A percentile compares a stretch with the other conserved stretches of the same genome.
phyloP scores from a whole-genome alignment of 2,888 invertebrate genomes.

The Anoncus sp. region DNA sequence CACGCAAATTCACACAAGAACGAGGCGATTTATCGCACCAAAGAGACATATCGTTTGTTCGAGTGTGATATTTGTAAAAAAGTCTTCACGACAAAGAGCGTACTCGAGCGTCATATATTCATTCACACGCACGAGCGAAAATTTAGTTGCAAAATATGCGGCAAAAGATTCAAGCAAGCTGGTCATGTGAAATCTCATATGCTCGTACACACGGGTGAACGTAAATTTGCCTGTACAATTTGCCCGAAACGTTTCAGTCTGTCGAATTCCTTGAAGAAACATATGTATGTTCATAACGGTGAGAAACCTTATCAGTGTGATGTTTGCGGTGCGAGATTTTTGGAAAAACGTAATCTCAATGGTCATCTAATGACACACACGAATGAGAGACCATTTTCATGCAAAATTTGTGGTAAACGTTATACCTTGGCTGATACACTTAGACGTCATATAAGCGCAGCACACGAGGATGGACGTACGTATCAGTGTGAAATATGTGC shows the following conservation, averaged over 20 bases:
- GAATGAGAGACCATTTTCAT: constrained; percentile 76
- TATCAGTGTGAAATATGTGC: constrained; percentile 80
- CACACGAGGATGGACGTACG: constrained; percentile 76
- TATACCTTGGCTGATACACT: constrained; percentile 78
- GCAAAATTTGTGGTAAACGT: constrained; percentile 77
- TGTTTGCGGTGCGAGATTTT: constrained; percentile 76
- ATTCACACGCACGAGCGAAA: constrained; percentile 83
- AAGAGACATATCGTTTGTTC: constrained; percentile 72
- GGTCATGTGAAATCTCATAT: constrained; percentile 83
- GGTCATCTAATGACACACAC: constrained; percentile 78
- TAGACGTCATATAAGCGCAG: constrained; percentile 76
- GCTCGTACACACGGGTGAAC: constrained; percentile 84
- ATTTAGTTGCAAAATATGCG: constrained; percentile 83
- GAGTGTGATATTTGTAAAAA: constrained; percentile 84
- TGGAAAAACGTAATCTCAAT: constrained; percentile 76
- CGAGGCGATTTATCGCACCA: constrained; percentile 49
- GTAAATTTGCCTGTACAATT: constrained; percentile 84
- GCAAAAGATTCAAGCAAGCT: constrained; percentile 84
- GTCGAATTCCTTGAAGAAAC: constrained; percentile 82
- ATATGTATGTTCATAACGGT: constrained; percentile 82
- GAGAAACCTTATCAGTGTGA: constrained; percentile 79
- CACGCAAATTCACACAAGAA: constrained; percentile 71
- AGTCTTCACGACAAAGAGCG: constrained; percentile 84
- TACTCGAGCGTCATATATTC: constrained; percentile 84
- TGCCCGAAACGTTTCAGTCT: constrained; percentile 85